Conservation (phyloP, 1,140 invertebrate species). For the Drosophila parabipectinata region DNA sequence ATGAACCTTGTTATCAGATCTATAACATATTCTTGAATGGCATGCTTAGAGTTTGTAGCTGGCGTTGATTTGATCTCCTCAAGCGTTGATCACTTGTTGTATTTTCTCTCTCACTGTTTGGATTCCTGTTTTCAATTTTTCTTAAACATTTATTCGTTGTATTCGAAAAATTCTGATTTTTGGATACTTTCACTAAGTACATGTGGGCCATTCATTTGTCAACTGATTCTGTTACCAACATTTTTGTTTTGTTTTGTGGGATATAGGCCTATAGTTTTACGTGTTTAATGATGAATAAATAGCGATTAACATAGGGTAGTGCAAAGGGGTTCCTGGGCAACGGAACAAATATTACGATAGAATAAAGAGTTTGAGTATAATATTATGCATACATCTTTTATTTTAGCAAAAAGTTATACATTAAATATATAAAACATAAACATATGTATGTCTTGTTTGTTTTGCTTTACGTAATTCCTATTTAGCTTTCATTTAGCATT, state of each 20-base stretch:
- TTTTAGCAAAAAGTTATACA: conserved; percentile 67
- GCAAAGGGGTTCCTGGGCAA: conserved; percentile 15
- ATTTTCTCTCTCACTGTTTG: conserved; percentile 10
- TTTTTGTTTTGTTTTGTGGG: neutral
- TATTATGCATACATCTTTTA: conserved; percentile 68
- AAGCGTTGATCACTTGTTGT: conserved; percentile 24
- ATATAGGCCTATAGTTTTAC: conserved; percentile 7
- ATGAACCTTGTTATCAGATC: conserved; percentile 37
- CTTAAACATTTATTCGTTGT: conserved; percentile 82
- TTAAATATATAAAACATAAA: conserved; percentile 62
- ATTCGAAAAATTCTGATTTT: conserved; percentile 76
- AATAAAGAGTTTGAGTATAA: conserved; percentile 40
- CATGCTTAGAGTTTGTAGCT: conserved; percentile 46
- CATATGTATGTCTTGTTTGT: conserved; percentile 51
- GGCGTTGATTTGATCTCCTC: conserved; percentile 40
- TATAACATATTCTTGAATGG: conserved; percentile 45
- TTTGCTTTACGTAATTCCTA: conserved; percentile 25
- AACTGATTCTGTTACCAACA: conserved; percentile 5
- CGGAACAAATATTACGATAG: conserved; percentile 30
- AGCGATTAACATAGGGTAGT: conserved; percentile 22
- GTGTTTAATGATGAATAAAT: conserved; percentile 12
- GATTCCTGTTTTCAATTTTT: conserved; percentile 58
- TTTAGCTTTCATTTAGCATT: conserved; percentile 7
- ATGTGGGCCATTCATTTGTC: conserved; percentile 4
- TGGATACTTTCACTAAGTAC: conserved; percentile 9